Percentiles rank a stretch among this genome's conserved stretches.
Evolutionary conservation across 2,888 invertebrate species (phyloP).

Genomic region (Zele albiditarsus): DNA sequence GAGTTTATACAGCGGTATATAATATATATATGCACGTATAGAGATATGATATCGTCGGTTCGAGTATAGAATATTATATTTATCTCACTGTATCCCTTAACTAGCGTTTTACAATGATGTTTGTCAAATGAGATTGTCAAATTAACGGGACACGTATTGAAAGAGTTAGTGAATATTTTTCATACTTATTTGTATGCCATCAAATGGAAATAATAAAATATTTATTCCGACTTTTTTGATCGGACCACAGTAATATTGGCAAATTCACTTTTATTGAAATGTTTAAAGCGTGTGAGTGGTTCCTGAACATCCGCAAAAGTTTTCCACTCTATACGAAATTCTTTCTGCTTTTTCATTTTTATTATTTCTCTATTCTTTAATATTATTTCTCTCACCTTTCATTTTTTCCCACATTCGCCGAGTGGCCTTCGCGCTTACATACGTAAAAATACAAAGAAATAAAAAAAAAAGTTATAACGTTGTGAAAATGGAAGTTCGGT

Average conservation of each 20-base stretch:
- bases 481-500: conserved; percentile 29
- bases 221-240: too few species aligned
- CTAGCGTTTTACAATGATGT: too few species aligned
- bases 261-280: too few species aligned
- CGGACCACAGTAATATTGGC: too few species aligned
- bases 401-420: not conserved
- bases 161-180: too few species aligned
- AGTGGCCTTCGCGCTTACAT: not conserved
- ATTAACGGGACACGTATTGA: too few species aligned
- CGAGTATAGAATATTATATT: not conserved
- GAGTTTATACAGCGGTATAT: not conserved
- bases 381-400: not conserved
- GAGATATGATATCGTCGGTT: not conserved
- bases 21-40: not conserved
- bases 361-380: not conserved
- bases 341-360: not conserved
- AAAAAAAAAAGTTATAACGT: not conserved
- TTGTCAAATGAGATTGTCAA: too few species aligned
- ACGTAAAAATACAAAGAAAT: not conserved
- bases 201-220: too few species aligned
- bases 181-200: too few species aligned
- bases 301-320: not conserved
- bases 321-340: not conserved
- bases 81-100: too few species aligned
- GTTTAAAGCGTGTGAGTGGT: not conserved